Percentiles rank a stretch among this genome's conserved stretches.
These are phyloP conservation scores for Sebastes taczanowskii DNA, from an alignment of 2,797 vertebrate species.

Conservation along the genomic window DNA sequence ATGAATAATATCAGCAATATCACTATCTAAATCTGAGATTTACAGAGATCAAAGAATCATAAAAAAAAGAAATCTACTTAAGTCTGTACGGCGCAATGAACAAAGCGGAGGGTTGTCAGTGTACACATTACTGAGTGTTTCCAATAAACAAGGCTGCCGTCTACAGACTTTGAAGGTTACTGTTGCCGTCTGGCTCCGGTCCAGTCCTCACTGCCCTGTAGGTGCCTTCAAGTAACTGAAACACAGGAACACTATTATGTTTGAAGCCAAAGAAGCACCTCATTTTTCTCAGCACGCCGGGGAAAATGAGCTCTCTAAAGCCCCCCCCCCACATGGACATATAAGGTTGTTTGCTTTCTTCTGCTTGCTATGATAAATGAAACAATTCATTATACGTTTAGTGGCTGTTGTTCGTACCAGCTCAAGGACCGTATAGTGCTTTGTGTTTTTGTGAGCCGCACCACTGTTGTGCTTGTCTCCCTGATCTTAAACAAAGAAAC, in stretches of 20 bases:
- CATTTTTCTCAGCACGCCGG: slow-evolving; percentile 43
- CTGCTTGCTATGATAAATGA: slow-evolving; percentile 52
- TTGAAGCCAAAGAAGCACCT: slow-evolving; percentile 55
- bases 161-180: slow-evolving; percentile 39
- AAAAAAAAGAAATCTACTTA: neutral
- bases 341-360: slow-evolving; percentile 50
- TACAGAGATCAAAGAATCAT: neutral
- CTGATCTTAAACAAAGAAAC: slow-evolving; percentile 17
- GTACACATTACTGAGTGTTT: neutral
- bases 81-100: neutral
- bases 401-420: slow-evolving; percentile 5
- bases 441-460: slow-evolving; percentile 20
- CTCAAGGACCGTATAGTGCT: slow-evolving; percentile 11
- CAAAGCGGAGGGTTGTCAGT: neutral
- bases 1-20: neutral
- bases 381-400: slow-evolving; percentile 41
- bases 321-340: slow-evolving; percentile 15
- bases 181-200: slow-evolving; percentile 35
- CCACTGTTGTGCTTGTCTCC: slow-evolving; percentile 5
- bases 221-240: slow-evolving; percentile 39
- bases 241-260: slow-evolving; percentile 37
- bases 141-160: slow-evolving; percentile 5
- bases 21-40: neutral
- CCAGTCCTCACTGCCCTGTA: slow-evolving; percentile 43
- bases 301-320: slow-evolving; percentile 41